Evolutionary conservation across 2,888 invertebrate genomes (phyloP).

Genomic region (Thecocarcelia acutangulata): DNA sequence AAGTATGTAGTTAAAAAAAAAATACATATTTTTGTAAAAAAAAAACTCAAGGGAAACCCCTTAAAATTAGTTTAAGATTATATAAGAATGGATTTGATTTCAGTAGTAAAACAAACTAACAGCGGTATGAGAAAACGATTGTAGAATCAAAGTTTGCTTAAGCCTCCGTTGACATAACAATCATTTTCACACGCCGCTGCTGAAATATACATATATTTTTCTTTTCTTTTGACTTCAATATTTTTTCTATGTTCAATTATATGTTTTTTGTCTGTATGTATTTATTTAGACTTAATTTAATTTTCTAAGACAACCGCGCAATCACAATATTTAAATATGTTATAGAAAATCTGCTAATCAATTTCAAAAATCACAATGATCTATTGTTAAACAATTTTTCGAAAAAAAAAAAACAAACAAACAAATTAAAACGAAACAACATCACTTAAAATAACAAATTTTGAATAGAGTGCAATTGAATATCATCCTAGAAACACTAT

Average conservation of each 20-base stretch:
- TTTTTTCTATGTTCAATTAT: slow-evolving; percentile 30
- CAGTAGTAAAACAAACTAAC: slow-evolving; percentile 10
- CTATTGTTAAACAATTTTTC: too few relatives aligned
- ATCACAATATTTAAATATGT: not conserved
- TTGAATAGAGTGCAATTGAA: too few relatives aligned
- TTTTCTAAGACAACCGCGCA: slow-evolving; percentile 3
- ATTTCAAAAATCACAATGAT: too few relatives aligned
- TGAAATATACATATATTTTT: not conserved
- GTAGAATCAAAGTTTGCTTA: too few relatives aligned
- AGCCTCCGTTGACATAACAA: too few relatives aligned
- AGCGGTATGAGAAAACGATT: too few relatives aligned
- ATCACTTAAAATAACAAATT: too few relatives aligned
- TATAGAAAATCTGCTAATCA: too few relatives aligned
- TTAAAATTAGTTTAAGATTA: slow-evolving; percentile 34
- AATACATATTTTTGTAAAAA: slow-evolving; percentile 65
- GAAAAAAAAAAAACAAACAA: too few relatives aligned
- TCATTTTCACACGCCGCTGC: too few relatives aligned
- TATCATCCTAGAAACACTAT: too few relatives aligned
- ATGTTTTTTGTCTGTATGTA: not conserved
- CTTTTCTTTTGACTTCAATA: slow-evolving; percentile 44
- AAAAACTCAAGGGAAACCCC: slow-evolving; percentile 10
- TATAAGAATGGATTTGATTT: slow-evolving; percentile 61
- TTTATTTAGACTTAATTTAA: slow-evolving; percentile 43
- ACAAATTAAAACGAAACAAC: too few relatives aligned
- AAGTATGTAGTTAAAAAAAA: slow-evolving; percentile 50